Evolutionary conservation across 2,113 vertebrate species (phyloP).

Genomic region (Puntigrus tetrazona): DNA sequence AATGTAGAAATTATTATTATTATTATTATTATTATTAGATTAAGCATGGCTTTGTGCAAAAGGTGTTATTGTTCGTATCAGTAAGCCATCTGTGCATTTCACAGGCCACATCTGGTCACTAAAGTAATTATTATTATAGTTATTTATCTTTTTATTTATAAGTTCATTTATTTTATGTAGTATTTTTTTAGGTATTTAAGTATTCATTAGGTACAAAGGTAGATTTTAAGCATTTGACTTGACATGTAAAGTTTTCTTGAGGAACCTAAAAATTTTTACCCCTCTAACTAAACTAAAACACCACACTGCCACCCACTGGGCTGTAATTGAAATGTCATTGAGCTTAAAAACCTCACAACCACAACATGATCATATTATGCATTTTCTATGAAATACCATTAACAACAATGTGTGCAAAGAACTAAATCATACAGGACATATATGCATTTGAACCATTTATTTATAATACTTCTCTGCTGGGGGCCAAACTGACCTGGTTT

Average conservation of each 20-base stretch:
- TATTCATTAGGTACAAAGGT: neutral
- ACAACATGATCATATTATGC: neutral
- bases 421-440: neutral
- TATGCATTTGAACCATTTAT: neutral
- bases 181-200: neutral
- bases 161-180: neutral
- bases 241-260: no score
- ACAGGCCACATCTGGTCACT: neutral
- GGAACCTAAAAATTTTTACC: no score
- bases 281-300: neutral
- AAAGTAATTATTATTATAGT: no score
- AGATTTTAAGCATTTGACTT: no score
- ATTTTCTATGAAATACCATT: neutral
- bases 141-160: no score
- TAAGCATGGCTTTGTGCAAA: neutral
- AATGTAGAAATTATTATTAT: no score
- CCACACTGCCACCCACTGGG: neutral
- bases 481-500: no score
- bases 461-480: neutral
- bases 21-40: no score
- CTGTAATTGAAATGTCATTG: neutral
- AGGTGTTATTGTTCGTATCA: neutral
- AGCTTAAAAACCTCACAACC: neutral
- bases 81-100: conserved; percentile 49
- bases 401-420: no score